Conservation (phyloP, 2,888 invertebrate genomes). For the Dascillus cervinus region DNA sequence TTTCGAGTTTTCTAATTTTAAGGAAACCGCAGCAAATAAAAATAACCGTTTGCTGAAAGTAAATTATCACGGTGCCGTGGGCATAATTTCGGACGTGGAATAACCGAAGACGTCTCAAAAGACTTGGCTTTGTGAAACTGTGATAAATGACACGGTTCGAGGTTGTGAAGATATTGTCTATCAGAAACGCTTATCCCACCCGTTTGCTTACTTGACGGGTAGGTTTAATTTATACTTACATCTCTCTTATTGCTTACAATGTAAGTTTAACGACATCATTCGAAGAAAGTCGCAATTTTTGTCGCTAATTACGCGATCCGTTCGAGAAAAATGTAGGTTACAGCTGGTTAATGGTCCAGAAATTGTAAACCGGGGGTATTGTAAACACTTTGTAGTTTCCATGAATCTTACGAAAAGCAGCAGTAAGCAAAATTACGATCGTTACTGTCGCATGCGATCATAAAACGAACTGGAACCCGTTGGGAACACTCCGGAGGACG, state of each 20-base stretch:
- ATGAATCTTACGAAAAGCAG: conserved; percentile 8
- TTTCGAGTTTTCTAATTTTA: too few relatives aligned
- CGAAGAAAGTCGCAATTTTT: too few relatives aligned
- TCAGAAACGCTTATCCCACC: conserved; percentile 9
- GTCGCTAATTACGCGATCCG: too few relatives aligned
- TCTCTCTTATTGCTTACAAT: too few relatives aligned
- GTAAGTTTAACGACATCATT: too few relatives aligned
- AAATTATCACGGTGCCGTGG: conserved; percentile 9
- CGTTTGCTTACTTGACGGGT: conserved; percentile 7
- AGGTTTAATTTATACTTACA: too few relatives aligned
- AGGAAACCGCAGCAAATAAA: neutral
- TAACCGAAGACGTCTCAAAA: conserved; percentile 14
- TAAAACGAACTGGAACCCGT: conserved; percentile 11
- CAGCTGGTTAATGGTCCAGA: too few relatives aligned
- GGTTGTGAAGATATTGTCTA: conserved; percentile 12
- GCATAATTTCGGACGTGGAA: conserved; percentile 13
- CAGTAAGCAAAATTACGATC: conserved; percentile 8
- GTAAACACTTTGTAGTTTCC: too few relatives aligned
- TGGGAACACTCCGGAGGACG: conserved; percentile 10
- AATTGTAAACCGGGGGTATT: too few relatives aligned
- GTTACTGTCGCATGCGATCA: conserved; percentile 13
- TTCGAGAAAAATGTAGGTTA: too few relatives aligned
- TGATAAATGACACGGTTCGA: conserved; percentile 13
- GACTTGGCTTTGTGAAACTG: conserved; percentile 11
- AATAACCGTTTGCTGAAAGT: conserved; percentile 2